Base-by-base conservation (phyloP, 2,888 invertebrate species). In the Plebejus argus region DNA sequence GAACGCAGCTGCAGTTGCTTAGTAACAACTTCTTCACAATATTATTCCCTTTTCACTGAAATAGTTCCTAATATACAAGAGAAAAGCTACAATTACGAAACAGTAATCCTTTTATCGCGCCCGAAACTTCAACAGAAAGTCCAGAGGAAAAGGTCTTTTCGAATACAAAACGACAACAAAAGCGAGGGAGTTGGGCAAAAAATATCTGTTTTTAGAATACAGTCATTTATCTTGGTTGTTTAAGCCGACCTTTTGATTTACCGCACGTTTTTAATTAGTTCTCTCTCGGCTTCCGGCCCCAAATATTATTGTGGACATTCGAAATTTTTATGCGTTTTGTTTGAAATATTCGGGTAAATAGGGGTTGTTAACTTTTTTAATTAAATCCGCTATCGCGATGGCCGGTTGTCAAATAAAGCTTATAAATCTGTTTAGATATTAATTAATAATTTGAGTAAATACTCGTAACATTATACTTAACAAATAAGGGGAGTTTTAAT, bases 201-300 rank as follows among this genome's bases (percentile, higher is more conserved):
- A 83, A 82, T 82, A 81, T 83, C 83, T 83, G 77, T 82, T 82
- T 85, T 86, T 85, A 83, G 82, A 84, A 85, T 86, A 84, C 85
- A 85, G 88, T 87, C 87, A 91, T 91, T 91, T 91, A 90, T 91
- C 89, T 89, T 87, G 84, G 86, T 87, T 89, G 87, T 88, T 89
- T 87, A 85, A 88, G 86, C 79, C 70, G 79, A 79, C 80, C 83
- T 88, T 90, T 89, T 90, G 86, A 86, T 88, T 86, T 82, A 82
- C 82, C 80, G 82, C 83, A 81, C 84, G 82, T 85, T 88, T 89
- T 90, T 91, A 91, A 91, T 91, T 91, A 89, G 87, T 89, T 91
- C 88, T 87, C 28, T 33, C 28, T 33, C 28, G 66, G 28, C 84
- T 82, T 81, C 80, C 79, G 83, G 75, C 82, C 82, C 82, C 84